Percentiles rank a stretch among this genome's conserved stretches.
These are phyloP conservation scores for Phenacoccus solenopsis DNA, from an alignment of 1,140 invertebrate species.

Conservation along the genomic window DNA sequence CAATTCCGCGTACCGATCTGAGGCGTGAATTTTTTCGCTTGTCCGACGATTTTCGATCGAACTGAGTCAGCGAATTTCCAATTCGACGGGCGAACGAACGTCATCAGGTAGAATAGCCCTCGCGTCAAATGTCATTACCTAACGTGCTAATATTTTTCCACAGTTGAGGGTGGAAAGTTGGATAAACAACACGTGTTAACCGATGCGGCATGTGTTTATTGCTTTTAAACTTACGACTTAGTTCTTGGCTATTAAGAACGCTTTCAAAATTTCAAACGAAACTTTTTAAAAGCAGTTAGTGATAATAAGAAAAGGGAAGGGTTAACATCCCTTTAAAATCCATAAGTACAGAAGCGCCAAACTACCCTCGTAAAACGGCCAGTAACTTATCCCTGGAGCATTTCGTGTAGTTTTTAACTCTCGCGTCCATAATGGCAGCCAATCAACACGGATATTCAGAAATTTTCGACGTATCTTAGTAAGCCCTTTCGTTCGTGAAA, in stretches of 20 bases:
- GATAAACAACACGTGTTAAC: slow-evolving; percentile 1
- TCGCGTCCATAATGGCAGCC: not conserved
- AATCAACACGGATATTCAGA: not conserved
- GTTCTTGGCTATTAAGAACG: not conserved
- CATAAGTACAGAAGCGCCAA: not conserved
- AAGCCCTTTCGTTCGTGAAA: no score
- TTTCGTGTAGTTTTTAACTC: not conserved
- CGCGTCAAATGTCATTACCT: not conserved
- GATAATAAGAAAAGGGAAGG: not conserved
- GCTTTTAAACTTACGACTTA: not conserved
- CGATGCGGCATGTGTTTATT: not conserved
- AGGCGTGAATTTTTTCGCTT: no score
- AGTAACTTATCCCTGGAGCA: not conserved
- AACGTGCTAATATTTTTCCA: not conserved
- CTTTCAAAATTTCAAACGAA: not conserved
- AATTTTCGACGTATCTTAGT: not conserved
- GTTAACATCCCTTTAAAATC: not conserved
- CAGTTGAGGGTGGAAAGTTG: not conserved
- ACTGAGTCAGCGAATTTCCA: no score
- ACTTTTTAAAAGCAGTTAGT: not conserved
- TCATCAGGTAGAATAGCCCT: not conserved
- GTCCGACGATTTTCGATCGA: no score
- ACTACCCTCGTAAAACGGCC: not conserved
- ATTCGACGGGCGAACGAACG: no score
- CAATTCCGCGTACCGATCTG: no score